Conservation (phyloP, 2,888 invertebrate genomes). For the Apotomis capreana region DNA sequence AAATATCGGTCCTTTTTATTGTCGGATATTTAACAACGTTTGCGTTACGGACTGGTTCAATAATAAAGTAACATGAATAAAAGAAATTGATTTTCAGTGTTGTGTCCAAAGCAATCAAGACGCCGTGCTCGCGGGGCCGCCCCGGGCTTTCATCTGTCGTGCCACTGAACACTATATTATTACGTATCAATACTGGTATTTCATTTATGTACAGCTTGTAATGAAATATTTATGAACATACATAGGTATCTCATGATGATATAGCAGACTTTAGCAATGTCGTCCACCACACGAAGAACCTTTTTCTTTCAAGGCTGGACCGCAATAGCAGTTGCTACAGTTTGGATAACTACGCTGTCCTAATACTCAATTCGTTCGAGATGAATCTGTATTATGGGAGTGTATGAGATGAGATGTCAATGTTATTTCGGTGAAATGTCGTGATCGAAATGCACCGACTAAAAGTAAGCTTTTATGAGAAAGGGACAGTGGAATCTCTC, state of each 20-base stretch:
- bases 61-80: constrained; percentile 40
- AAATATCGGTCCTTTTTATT: constrained; percentile 1
- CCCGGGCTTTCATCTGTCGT: constrained; percentile 31
- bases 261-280: too few species aligned
- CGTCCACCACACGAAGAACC: not conserved
- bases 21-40: constrained; percentile 25
- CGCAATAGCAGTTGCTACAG: not conserved
- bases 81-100: constrained; percentile 36
- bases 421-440: too few species aligned
- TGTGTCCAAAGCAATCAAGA: constrained; percentile 35
- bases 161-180: constrained; percentile 27
- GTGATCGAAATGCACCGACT: too few species aligned
- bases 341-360: too few species aligned
- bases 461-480: too few species aligned
- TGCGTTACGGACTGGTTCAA: constrained; percentile 31
- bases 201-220: constrained; percentile 24
- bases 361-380: too few species aligned
- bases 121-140: constrained; percentile 13
- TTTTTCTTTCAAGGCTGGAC: not conserved
- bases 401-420: too few species aligned
- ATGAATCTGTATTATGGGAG: too few species aligned
- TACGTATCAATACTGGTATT: constrained; percentile 22
- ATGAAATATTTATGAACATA: constrained; percentile 19
- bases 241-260: too few species aligned
- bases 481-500: too few species aligned